Percentiles rank a stretch among this genome's conserved stretches.
Evolutionary conservation across 1,140 invertebrate genomes (phyloP).

Genomic region (Drosophila paulistorum): DNA sequence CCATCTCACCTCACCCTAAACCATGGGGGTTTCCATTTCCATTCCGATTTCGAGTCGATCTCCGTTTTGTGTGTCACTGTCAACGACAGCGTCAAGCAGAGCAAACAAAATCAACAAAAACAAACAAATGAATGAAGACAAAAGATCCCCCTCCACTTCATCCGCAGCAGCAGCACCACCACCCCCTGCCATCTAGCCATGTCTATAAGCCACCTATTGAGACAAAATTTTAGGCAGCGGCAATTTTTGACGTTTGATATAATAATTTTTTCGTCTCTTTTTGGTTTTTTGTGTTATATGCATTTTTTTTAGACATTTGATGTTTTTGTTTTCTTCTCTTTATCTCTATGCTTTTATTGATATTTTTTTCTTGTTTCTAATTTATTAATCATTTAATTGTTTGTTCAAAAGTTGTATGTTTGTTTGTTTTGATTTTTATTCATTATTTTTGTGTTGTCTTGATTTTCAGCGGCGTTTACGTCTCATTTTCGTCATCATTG

Average conservation of each 20-base stretch:
- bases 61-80: slow-evolving; percentile 54
- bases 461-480: slow-evolving; percentile 17
- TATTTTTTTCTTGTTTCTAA: slow-evolving; percentile 49
- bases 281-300: no score
- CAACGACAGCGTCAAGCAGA: slow-evolving; percentile 36
- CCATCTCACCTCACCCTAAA: not conserved
- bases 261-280: not conserved
- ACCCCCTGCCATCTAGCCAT: not conserved
- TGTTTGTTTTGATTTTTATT: slow-evolving; percentile 28
- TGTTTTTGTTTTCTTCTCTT: not conserved
- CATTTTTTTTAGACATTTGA: not conserved
- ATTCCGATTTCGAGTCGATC: not conserved
- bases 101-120: slow-evolving; percentile 36
- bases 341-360: not conserved
- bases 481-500: slow-evolving; percentile 38
- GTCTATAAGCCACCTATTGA: slow-evolving; percentile 29
- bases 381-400: slow-evolving; percentile 76
- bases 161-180: slow-evolving; percentile 2
- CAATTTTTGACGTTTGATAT: slow-evolving; percentile 2
- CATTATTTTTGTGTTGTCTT: not conserved
- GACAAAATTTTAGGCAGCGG: slow-evolving; percentile 23
- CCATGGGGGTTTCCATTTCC: slow-evolving; percentile 4
- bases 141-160: slow-evolving; percentile 21
- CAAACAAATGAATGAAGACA: slow-evolving; percentile 51
- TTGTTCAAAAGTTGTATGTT: slow-evolving; percentile 43